Base-by-base conservation (phyloP, 2,888 invertebrate species). In the Elmis aenea region DNA sequence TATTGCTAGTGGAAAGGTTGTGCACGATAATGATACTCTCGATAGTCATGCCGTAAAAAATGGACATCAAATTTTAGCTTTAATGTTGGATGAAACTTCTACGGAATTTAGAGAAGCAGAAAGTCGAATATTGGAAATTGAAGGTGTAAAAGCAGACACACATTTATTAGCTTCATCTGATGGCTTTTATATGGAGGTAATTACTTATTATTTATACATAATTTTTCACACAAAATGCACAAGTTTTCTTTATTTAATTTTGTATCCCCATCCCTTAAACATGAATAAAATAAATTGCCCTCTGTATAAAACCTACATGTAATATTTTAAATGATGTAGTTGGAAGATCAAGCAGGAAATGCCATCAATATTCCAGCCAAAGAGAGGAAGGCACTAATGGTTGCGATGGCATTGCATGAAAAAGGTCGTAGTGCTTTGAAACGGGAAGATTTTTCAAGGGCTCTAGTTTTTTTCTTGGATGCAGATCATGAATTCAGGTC, bases 341-440 rank as follows among this genome's bases (percentile, higher is more conserved):
- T 85, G 39, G 83, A 88, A 59, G 86, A 89, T 64, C 89, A 89
- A 55, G 76, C 80, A 5, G 89, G 89, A 0, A 81, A 83, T 60
- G 64, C 79, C 0, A 71, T 90, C 2, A 73, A 81, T 28, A 69
- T 90, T 13, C 88, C 89, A 0, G 65, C 73, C 0, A 70, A 73
- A 1, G 88, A 89, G 61, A 76, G 75, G 33, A 75, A 78, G 50
- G 75, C 85, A 0, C 64, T 91, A 1, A 72, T 85, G 41, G 74
- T 85, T 32, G 90, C 85, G 0, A 77, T 90, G 70, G 80, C 88
- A 3, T 69, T 87, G 26, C 86, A 89, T 62, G 87, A 87, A 64
- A 84, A 86, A 39, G 89, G 88, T 0, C 73, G 81, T 9, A 71
- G 76, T 1, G 81, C 83, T 0, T 68, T 87, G 47, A 77, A 77